Conservation (phyloP, 1,140 invertebrate genomes). For the Neocloeon triangulifer region DNA sequence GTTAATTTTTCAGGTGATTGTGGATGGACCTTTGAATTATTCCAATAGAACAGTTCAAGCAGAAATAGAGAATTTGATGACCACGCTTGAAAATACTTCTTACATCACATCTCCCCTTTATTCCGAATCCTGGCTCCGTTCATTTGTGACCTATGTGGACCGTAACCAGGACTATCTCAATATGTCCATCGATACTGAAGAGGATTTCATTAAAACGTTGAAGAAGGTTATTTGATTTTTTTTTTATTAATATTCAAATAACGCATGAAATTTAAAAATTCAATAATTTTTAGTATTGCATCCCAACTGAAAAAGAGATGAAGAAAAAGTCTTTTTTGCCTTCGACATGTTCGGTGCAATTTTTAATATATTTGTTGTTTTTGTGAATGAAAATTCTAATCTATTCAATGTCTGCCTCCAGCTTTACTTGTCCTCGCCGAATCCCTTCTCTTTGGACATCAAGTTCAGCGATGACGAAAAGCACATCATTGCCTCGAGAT, state of each 20-base stretch:
- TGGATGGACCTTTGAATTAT: slow-evolving; percentile 66
- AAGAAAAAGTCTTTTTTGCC: no score
- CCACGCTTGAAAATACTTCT: slow-evolving; percentile 53
- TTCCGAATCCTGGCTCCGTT: slow-evolving; percentile 78
- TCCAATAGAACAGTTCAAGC: slow-evolving; percentile 54
- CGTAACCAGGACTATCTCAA: slow-evolving; percentile 51
- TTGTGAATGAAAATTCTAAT: no score
- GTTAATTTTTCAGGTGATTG: slow-evolving; percentile 49
- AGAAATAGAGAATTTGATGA: slow-evolving; percentile 55
- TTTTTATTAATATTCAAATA: no score
- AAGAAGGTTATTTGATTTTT: slow-evolving; percentile 49
- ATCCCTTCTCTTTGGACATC: slow-evolving; percentile 59
- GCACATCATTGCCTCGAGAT: slow-evolving; percentile 58
- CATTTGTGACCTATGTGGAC: slow-evolving; percentile 55
- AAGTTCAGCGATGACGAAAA: slow-evolving; percentile 53
- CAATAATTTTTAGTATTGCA: no score
- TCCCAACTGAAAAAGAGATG: no score
- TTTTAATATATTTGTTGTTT: slow-evolving; percentile 8
- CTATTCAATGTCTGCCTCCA: no score
- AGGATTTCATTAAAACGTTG: slow-evolving; percentile 46
- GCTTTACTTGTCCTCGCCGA: slow-evolving; percentile 47
- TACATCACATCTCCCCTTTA: slow-evolving; percentile 58
- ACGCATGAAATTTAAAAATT: no score
- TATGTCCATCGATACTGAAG: slow-evolving; percentile 44
- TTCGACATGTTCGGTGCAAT: no score